Base-by-base conservation (phyloP, 2,888 invertebrate species). In the Pollenia angustigena region DNA sequence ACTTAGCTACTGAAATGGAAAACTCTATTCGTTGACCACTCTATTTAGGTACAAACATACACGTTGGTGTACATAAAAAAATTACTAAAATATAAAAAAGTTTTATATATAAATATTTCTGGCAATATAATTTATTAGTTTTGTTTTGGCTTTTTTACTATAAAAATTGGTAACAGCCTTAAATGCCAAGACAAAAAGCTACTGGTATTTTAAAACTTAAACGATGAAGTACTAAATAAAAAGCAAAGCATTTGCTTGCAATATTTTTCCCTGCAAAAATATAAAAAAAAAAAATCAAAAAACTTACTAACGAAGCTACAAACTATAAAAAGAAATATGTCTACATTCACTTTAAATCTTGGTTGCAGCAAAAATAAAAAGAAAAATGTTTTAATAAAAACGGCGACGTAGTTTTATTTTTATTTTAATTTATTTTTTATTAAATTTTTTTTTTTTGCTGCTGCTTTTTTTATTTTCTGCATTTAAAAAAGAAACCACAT, bases 151-250 rank as follows among this genome's bases (percentile, higher is more conserved):
- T 89, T 91, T 92, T 90, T 91, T 90, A 90, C 90, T 89, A 89
- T 90, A 88, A 90, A 91, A 91, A 91, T 92, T 91, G 91, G 90
- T 90, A 81, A 90, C 91, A 91, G 89, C 91, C 92, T 91, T 89
- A 91, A 90, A 90, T 92, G 91, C 91, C 91, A 91, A 82, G 89
- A 89, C 90, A 90, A 90, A 90, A 90, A 90, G 92, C 92, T 92
- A 92, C 92, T 89, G 92, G 92, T 90, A 88, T 92, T 92, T 89
- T 87, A 60, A 69, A 68, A 50, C 40, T 58, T 58, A 68, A 58
- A 40, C 3, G 11, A n/a, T n/a, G 11, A 44, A 50, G 58, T 62
- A 16, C 11, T 50, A 52, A 60, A n/a, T 44, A 50, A 32, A 50
- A 66, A 52, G 48, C 46, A 32, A 66, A 58, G n/a, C 68, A 68